Base-by-base conservation (phyloP, 1,140 invertebrate genomes). In the Delia radicum region DNA sequence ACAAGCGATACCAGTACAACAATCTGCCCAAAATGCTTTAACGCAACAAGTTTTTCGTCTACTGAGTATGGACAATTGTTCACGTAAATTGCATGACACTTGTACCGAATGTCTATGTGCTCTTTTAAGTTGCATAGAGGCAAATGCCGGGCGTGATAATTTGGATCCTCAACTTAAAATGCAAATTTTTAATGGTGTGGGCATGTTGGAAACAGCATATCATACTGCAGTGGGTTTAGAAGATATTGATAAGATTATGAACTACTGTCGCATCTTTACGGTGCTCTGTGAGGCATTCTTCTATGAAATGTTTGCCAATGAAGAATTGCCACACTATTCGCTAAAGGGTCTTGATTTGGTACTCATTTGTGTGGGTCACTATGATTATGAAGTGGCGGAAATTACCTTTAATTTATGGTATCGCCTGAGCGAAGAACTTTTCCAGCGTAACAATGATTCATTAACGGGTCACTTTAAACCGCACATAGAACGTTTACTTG, bases 331-430 rank as follows among this genome's bases (percentile, higher is more conserved):
- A 26, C 93, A 95, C 88, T 95, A 96, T 87, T 93, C 95, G 29
- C 89, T 98, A 37, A 93, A 94, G 85, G 91, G 94, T 13, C 87
- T 99, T 73, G 95, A 99, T 85, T 88, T 98, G 80, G 91, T 98
- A 31, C 88, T 99, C 12, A 91, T 94, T 8, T 98, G 97, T 88
- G 94, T 96, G 46, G 95, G 96, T 0, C 96, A 99, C 89, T 96
- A 98, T 87, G 96, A 99, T 87, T 99, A 98, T 89, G 96, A 98
- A 93, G 93, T 99, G 46, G 95, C 96, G 29, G 96, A 98, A 87
- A 96, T 98, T 76, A 98, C 97, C 3, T 99, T 99, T 83, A 95
- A 96, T 86, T 89, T 99, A 71, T 99, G 98, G 98, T 98, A 98
- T 87, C 90, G 95, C 37, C 87, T 99, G 48, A 98, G 97, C 12